Conservation (phyloP, 2,888 invertebrate species). For the Scaptomyza cyrtandrae region DNA sequence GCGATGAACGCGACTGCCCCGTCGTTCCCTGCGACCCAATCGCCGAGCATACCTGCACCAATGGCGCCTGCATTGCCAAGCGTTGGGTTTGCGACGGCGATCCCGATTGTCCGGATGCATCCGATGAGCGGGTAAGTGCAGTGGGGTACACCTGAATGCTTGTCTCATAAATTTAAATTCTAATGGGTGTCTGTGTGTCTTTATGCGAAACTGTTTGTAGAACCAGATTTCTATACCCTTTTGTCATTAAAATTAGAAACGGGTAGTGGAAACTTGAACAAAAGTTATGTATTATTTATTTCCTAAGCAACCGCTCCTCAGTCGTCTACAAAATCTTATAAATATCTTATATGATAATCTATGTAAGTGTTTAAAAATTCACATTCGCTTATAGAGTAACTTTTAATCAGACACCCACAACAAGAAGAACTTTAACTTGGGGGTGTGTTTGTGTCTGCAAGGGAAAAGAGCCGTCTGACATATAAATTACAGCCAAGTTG, state of each 20-base stretch:
- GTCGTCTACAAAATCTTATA: no score
- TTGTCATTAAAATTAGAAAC: background rate
- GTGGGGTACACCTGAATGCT: constrained; percentile 1
- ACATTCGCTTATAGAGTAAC: background rate
- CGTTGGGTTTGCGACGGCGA: constrained; percentile 96
- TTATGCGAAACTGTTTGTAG: constrained; percentile 30
- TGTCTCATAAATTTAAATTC: constrained; percentile 51
- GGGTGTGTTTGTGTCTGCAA: constrained; percentile 18
- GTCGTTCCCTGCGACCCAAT: constrained; percentile 89
- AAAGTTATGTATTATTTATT: background rate
- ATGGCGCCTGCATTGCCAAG: constrained; percentile 92
- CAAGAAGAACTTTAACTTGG: constrained; percentile 1
- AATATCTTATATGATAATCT: background rate
- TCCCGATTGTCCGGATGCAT: constrained; percentile 92
- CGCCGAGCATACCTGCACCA: constrained; percentile 91
- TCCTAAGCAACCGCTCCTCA: no score
- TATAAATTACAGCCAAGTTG: constrained; percentile 78
- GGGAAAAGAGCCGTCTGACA: constrained; percentile 35
- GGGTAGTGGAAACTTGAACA: background rate
- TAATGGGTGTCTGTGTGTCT: constrained; percentile 9
- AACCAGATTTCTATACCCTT: constrained; percentile 7
- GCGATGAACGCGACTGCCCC: constrained; percentile 92
- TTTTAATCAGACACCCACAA: background rate
- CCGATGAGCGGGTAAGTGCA: constrained; percentile 90
- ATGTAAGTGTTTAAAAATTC: background rate